Evolutionary conservation across 1,140 invertebrate genomes (phyloP).

Genomic region (Gryllus bimaculatus): DNA sequence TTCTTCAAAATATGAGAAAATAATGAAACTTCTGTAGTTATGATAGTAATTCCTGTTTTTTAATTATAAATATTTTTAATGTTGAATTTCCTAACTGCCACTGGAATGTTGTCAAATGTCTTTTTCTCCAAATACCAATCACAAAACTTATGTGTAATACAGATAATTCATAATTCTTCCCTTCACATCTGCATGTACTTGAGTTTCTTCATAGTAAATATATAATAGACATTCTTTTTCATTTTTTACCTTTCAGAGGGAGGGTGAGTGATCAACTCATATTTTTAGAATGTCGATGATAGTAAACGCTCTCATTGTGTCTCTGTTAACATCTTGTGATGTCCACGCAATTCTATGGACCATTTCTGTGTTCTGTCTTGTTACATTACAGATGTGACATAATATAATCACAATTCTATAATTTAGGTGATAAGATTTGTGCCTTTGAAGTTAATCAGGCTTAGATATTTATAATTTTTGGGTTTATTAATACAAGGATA

Average conservation of each 20-base stretch:
- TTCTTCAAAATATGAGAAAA: not conserved
- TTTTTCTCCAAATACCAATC: not conserved
- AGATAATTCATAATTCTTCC: not conserved
- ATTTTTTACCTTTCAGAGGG: not conserved
- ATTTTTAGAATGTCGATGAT: not conserved
- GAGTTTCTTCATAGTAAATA: not conserved
- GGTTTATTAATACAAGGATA: not conserved
- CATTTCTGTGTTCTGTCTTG: not conserved
- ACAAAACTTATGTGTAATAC: not conserved
- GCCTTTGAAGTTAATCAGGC: not conserved
- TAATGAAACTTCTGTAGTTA: too few species aligned
- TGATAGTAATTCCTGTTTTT: too few species aligned
- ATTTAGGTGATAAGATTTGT: constrained; percentile 5
- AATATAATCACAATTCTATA: not conserved
- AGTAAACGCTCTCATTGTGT: not conserved
- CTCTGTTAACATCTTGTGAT: constrained; percentile 4
- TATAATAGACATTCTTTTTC: too few species aligned
- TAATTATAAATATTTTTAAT: too few species aligned
- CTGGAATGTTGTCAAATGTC: not conserved
- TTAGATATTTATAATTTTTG: not conserved
- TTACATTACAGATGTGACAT: not conserved
- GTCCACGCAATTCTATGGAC: not conserved
- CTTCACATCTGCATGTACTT: not conserved
- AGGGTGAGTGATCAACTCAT: not conserved
- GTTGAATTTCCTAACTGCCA: too few species aligned